Percentiles rank a stretch among this genome's conserved stretches.
phyloP scores from a whole-genome alignment of 2,888 invertebrate genomes.

The Anarsia innoxiella region DNA sequence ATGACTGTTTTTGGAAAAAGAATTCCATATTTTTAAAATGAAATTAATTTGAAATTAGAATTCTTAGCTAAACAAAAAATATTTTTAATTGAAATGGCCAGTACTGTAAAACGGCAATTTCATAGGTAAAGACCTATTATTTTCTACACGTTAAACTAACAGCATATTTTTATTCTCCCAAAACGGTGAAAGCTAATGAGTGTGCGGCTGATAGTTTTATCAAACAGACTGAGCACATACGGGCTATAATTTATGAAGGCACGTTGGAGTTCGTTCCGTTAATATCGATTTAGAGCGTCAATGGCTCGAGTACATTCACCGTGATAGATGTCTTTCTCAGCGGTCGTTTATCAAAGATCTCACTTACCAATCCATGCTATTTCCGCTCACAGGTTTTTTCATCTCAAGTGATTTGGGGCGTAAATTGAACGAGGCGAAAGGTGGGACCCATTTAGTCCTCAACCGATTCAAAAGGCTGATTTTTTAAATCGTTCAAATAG shows the following conservation, averaged over 20 bases:
- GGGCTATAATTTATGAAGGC: too few relatives aligned
- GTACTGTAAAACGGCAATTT: too few relatives aligned
- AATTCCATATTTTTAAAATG: too few relatives aligned
- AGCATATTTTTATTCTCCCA: too few relatives aligned
- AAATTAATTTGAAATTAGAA: too few relatives aligned
- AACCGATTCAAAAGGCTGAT: background rate
- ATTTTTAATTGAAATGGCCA: too few relatives aligned
- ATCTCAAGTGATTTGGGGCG: constrained; percentile 4
- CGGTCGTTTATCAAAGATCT: constrained; percentile 12
- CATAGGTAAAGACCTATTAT: too few relatives aligned
- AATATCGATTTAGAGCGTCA: constrained; percentile 8
- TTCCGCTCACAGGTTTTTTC: constrained; percentile 4
- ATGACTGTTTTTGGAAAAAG: too few relatives aligned
- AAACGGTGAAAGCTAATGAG: too few relatives aligned
- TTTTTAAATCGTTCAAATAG: background rate
- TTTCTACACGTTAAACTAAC: too few relatives aligned
- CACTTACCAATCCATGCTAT: constrained; percentile 2
- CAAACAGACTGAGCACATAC: too few relatives aligned
- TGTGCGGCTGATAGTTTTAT: background rate
- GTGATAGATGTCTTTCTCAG: constrained; percentile 13
- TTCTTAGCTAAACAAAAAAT: too few relatives aligned
- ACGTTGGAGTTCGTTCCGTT: background rate
- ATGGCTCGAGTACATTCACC: constrained; percentile 1
- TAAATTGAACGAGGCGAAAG: constrained; percentile 19
- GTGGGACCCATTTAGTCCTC: constrained; percentile 12